Percentiles rank a stretch among this genome's conserved stretches.
These are phyloP conservation scores for Bostrychus sinensis DNA, from an alignment of 2,113 vertebrate species.

Conservation along the genomic window DNA sequence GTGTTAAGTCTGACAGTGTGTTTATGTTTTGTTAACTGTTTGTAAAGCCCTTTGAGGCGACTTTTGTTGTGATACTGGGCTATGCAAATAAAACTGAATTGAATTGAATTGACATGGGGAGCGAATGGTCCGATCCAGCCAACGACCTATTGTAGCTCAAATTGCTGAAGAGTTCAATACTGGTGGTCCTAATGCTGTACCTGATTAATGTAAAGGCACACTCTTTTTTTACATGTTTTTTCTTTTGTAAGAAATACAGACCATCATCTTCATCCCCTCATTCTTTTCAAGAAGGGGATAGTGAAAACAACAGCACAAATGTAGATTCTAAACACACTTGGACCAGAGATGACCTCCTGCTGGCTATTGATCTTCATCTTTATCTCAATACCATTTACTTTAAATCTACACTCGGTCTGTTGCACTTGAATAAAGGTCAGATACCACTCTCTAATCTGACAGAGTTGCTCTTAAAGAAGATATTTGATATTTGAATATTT, in stretches of 20 bases:
- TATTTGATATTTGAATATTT: background rate
- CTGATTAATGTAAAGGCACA: background rate
- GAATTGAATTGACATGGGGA: no score
- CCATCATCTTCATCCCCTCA: background rate
- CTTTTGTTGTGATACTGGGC: no score
- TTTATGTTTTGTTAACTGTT: no score
- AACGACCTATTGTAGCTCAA: no score
- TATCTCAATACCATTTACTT: slow-evolving; percentile 87
- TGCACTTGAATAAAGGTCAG: slow-evolving; percentile 81
- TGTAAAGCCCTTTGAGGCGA: no score
- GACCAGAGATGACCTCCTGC: slow-evolving; percentile 18
- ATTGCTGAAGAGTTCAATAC: no score
- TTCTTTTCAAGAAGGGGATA: slow-evolving; percentile 18
- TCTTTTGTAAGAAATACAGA: slow-evolving; percentile 52
- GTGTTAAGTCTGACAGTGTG: no score
- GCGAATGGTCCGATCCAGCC: no score
- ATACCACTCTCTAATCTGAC: background rate
- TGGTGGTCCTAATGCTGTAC: no score
- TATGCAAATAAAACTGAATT: no score
- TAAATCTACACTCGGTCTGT: slow-evolving; percentile 83
- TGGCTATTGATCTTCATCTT: slow-evolving; percentile 85
- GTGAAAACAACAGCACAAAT: slow-evolving; percentile 3
- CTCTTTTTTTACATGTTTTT: background rate
- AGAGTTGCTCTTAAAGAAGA: background rate
- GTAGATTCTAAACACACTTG: slow-evolving; percentile 48